phyloP scores from a whole-genome alignment of 2,797 vertebrate genomes.

The Acrossocheilus fasciatus region DNA sequence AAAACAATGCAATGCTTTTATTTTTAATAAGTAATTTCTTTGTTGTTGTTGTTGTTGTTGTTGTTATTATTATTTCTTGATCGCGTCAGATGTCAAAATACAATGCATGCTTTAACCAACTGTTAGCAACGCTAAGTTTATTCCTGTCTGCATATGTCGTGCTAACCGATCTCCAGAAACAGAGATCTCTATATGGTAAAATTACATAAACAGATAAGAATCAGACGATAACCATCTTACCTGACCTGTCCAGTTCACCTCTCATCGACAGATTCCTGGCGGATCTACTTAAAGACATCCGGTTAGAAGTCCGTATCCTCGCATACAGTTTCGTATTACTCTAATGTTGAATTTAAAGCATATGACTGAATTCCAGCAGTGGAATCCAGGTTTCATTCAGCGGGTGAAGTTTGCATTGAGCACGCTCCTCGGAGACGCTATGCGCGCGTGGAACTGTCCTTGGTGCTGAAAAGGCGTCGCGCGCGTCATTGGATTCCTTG shows the following conservation, averaged over 20 bases:
- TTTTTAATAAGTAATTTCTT: background rate
- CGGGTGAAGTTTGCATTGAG: slow-evolving; percentile 66
- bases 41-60: background rate
- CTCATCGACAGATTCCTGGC: slow-evolving; percentile 60
- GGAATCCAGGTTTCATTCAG: slow-evolving; percentile 39
- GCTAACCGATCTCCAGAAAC: background rate
- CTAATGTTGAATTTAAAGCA: slow-evolving; percentile 10
- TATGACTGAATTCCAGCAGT: slow-evolving; percentile 39
- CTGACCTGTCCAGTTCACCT: slow-evolving; percentile 64
- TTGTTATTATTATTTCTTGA: background rate
- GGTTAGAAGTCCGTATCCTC: slow-evolving; percentile 54
- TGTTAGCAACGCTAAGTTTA: slow-evolving; percentile 20
- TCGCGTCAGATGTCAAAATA: background rate
- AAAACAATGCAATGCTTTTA: slow-evolving; percentile 1
- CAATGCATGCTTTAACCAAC: slow-evolving; percentile 3
- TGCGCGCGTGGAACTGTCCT: slow-evolving; percentile 73
- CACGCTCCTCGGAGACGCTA: slow-evolving; percentile 54
- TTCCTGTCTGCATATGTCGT: background rate
- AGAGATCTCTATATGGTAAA: background rate
- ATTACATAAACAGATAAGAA: slow-evolving; percentile 2
- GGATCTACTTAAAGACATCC: slow-evolving; percentile 44
- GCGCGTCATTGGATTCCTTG: slow-evolving; percentile 62
- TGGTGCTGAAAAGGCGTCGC: slow-evolving; percentile 69
- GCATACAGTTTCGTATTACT: slow-evolving; percentile 24
- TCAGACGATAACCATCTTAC: slow-evolving; percentile 64